These are phyloP conservation scores for Poeciliopsis turrubarensis DNA, from an alignment of 2,113 vertebrate genomes.

Conservation along the genomic window DNA sequence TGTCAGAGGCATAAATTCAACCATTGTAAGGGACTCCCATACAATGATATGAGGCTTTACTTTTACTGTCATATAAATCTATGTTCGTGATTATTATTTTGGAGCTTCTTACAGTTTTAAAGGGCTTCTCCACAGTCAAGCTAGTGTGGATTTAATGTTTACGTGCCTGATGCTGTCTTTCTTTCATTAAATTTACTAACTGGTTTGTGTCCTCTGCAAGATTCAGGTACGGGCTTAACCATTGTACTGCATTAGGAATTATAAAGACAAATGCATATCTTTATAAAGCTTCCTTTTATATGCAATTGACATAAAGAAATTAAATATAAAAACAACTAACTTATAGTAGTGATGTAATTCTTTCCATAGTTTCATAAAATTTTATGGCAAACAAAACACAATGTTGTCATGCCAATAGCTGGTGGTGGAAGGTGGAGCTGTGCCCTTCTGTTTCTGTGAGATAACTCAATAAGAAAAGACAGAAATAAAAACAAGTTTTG, in stretches of 20 bases:
- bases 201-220: not conserved
- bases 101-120: not conserved
- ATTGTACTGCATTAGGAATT: not conserved
- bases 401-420: slow-evolving; percentile 14
- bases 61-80: not conserved
- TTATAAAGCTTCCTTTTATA: not conserved
- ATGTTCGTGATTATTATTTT: not conserved
- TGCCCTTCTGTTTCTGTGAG: slow-evolving; percentile 52
- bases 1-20: slow-evolving; percentile 22
- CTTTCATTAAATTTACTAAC: not conserved
- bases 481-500: slow-evolving; percentile 37
- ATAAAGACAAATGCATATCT: not conserved
- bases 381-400: slow-evolving; percentile 26
- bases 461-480: slow-evolving; percentile 52
- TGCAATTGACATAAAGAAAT: not conserved
- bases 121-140: not conserved
- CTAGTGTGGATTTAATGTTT: not conserved
- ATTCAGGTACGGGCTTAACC: not conserved
- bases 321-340: not conserved
- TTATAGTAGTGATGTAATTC: no score
- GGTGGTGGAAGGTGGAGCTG: slow-evolving; percentile 35
- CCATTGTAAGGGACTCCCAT: slow-evolving; percentile 3
- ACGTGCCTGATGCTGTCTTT: not conserved
- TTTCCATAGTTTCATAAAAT: slow-evolving; percentile 10
- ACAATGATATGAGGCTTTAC: not conserved